These are phyloP conservation scores for Micrastur ruficollis DNA, from an alignment of 2,797 vertebrate species.

Conservation along the genomic window DNA sequence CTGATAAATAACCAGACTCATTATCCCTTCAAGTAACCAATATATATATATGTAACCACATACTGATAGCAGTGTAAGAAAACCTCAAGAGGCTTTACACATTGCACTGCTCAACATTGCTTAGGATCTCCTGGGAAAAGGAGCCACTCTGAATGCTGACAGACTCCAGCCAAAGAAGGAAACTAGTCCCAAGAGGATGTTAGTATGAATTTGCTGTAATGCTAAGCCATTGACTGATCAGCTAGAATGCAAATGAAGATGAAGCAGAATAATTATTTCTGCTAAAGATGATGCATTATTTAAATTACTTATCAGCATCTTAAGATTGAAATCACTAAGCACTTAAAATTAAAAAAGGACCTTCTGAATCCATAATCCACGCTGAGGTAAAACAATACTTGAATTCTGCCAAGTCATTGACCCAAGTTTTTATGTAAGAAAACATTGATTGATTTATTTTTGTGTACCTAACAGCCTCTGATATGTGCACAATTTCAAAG, in stretches of 20 bases:
- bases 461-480: neutral
- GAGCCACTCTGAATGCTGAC: neutral
- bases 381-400: neutral
- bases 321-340: neutral
- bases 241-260: neutral
- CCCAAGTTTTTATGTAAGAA: neutral
- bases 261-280: conserved; percentile 26
- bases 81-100: neutral
- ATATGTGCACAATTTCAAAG: neutral
- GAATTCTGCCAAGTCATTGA: neutral
- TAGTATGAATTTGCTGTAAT: neutral
- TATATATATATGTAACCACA: neutral
- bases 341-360: neutral
- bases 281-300: neutral
- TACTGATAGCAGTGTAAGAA: neutral
- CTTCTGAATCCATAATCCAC: neutral
- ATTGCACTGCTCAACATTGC: neutral
- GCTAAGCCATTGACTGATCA: neutral
- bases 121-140: neutral
- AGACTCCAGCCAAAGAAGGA: neutral
- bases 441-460: neutral
- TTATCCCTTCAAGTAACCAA: neutral
- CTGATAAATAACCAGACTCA: neutral
- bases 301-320: neutral
- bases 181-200: neutral